Evolutionary conservation across 2,797 vertebrate genomes (phyloP).

Genomic region (Gymnothorax reevesii): DNA sequence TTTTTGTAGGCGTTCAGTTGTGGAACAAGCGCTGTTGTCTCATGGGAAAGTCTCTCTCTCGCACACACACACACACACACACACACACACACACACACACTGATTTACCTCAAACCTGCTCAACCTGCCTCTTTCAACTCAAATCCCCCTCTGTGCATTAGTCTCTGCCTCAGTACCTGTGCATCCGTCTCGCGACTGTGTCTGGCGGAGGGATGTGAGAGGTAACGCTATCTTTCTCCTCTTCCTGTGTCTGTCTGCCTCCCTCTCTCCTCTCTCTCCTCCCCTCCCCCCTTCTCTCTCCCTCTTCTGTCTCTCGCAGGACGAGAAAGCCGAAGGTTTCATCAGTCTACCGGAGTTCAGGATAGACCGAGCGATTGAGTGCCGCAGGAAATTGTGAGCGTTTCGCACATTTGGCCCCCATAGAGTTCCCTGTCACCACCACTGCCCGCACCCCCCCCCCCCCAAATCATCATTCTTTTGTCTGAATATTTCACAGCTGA

Average conservation of each 20-base stretch:
- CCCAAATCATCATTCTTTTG: background rate
- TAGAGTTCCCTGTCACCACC: constrained; percentile 42
- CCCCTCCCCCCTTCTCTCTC: constrained; percentile 40
- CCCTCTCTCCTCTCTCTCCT: constrained; percentile 53
- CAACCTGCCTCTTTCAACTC: background rate
- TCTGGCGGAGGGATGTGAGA: background rate
- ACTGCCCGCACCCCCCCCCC: too few species aligned
- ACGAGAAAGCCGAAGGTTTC: constrained; percentile 88
- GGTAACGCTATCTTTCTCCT: background rate
- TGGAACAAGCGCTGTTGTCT: background rate
- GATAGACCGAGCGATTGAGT: constrained; percentile 87
- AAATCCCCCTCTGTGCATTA: background rate
- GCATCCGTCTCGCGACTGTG: background rate
- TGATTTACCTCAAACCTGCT: background rate
- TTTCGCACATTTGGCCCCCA: constrained; percentile 53
- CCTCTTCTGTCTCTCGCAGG: constrained; percentile 63
- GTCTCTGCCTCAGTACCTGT: background rate
- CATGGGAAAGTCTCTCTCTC: background rate
- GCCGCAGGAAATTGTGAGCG: constrained; percentile 88
- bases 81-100: background rate
- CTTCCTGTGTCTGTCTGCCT: background rate
- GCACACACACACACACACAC: background rate
- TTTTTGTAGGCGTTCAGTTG: background rate
- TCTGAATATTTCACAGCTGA: background rate
- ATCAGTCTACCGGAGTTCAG: constrained; percentile 90